These are phyloP conservation scores for Ptychochromis oligacanthus DNA, from an alignment of 2,113 vertebrate genomes.

Conservation along the genomic window DNA sequence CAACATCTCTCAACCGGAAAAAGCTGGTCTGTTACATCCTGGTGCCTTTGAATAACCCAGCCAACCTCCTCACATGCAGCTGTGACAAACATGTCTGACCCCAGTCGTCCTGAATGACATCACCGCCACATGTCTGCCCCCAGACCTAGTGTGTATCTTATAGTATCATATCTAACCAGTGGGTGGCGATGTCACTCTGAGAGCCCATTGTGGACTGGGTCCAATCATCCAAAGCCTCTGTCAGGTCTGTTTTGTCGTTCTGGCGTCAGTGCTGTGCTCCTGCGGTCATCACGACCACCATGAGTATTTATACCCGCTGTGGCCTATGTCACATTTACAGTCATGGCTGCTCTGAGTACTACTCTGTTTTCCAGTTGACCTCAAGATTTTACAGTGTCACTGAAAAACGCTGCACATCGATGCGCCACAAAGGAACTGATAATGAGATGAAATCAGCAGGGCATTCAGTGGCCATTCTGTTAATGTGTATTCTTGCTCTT, in stretches of 20 bases:
- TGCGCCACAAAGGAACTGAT: constrained; percentile 28
- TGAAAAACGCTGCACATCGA: neutral
- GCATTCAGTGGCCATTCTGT: constrained; percentile 15
- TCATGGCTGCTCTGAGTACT: constrained; percentile 14
- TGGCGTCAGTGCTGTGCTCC: constrained; percentile 32
- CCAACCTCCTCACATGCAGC: neutral
- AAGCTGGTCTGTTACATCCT: constrained; percentile 27
- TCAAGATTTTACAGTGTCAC: constrained; percentile 41
- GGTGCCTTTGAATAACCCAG: constrained; percentile 41
- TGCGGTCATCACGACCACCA: constrained; percentile 30
- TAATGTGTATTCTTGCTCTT: constrained; percentile 29
- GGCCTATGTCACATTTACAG: constrained; percentile 58
- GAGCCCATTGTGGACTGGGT: neutral
- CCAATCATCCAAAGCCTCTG: neutral
- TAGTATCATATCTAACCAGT: constrained; percentile 45
- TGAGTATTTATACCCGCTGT: constrained; percentile 63
- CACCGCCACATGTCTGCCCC: constrained; percentile 18
- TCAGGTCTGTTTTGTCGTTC: constrained; percentile 29
- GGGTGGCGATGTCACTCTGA: constrained; percentile 58
- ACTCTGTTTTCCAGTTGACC: constrained; percentile 38
- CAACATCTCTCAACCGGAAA: constrained; percentile 11
- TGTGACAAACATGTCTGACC: constrained; percentile 49
- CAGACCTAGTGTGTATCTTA: neutral
- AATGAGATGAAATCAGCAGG: constrained; percentile 41
- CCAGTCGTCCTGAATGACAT: constrained; percentile 43